Evolutionary conservation across 2,888 invertebrate species (phyloP), one percentile per base, ranked within the genome.

Genomic region (Ormyrus nitidulus): DNA sequence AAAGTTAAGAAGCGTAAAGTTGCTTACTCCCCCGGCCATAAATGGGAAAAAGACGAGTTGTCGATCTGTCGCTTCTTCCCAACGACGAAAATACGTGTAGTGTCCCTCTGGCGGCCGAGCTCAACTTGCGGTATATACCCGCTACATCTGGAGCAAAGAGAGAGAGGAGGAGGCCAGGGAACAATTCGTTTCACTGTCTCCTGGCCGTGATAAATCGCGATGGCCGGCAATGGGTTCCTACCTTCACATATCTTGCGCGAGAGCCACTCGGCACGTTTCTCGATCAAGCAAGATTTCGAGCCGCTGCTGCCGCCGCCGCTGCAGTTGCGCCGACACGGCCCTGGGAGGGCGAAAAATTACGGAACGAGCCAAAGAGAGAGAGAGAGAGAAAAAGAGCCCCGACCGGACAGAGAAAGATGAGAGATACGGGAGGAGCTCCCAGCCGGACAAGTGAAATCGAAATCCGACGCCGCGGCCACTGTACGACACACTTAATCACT

Each of bases 141-240:
- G 56, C 68, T 3, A 56, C 10, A 11, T n/a, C 6, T n/a, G 6
- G 10, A 6, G 58, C n/a, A 58, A 46, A 56, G 56, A n/a, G 46
- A 59, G 34, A 10, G n/a, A 66, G 34, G 56, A 68, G 56, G 68
- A 54, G 82, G 83, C 84, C 85, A 79, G 85, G 85, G 87, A 86
- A 86, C 87, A 86, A 88, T 88, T 87, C 88, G 87, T 88, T 87
- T 87, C 82, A 84, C 83, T 84, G 85, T 85, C 84, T 66, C 69
- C 82, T 49, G 79, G 79, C 74, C 80, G 86, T 86, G 87, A 88
- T 88, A 88, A 88, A 88, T 88, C 86, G 86, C 83, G 82, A 84
- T 83, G 84, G 85, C 77, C 84, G 80, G 85, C 86, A 85, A 85
- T 83, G 84, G 82, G 85, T 85, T 84, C 84, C 9, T 7, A 70